These are phyloP conservation scores for Sarcophaga carnaria DNA, from an alignment of 2,888 invertebrate species.

Conservation along the genomic window DNA sequence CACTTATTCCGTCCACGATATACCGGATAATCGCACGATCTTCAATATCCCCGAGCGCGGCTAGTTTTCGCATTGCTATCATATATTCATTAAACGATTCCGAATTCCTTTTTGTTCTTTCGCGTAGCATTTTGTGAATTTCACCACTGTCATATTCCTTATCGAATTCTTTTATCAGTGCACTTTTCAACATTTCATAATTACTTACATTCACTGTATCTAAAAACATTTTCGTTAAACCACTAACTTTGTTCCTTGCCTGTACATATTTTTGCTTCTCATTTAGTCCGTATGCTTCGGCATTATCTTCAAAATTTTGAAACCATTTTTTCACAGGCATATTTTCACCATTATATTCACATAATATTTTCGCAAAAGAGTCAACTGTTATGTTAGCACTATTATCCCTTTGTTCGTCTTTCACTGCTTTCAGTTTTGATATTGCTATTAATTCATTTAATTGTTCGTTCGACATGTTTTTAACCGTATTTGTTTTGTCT, in stretches of 20 bases:
- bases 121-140: background rate
- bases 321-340: conserved; percentile 49
- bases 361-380: conserved; percentile 47
- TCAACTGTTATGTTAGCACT: conserved; percentile 27
- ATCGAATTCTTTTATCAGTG: background rate
- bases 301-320: conserved; percentile 5
- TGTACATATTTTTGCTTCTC: background rate
- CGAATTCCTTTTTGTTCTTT: background rate
- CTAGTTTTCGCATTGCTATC: background rate
- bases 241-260: conserved; percentile 1
- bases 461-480: background rate
- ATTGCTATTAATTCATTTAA: conserved; percentile 27
- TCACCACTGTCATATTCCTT: background rate
- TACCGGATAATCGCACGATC: background rate
- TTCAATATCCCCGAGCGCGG: background rate
- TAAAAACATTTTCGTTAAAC: background rate
- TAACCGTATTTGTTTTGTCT: too few species aligned
- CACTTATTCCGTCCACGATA: background rate
- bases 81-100: conserved; percentile 9
- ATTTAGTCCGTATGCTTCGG: background rate
- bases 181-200: background rate
- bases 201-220: background rate
- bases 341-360: conserved; percentile 48
- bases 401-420: background rate
- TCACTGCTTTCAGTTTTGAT: conserved; percentile 8